Evolutionary conservation across 1,140 invertebrate genomes (phyloP), one percentile per base, ranked within the genome.

Genomic region (Drosophila arawakana): DNA sequence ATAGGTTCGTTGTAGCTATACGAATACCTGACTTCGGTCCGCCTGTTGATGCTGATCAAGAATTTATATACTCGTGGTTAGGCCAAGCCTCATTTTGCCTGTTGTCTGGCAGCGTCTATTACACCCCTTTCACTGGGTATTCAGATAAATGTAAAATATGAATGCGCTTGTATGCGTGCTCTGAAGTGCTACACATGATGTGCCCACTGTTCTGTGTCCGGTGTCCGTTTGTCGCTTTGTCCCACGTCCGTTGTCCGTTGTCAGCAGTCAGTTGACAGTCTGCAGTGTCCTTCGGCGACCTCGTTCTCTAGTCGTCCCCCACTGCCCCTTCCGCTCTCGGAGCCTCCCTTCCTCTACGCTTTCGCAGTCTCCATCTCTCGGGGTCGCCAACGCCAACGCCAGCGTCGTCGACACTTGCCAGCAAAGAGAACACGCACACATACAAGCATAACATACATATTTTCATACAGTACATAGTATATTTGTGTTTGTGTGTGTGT

Each of bases 141-240:
- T 4, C 25, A 30, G 25, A 30, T 30, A 30, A 11, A 50, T 61
- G 66, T 34, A 43, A 50, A 73, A 66, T 75, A 60, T 60, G 69
- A 47, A 44, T 74, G 73, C 15, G 65, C 18, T 34, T 83, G 76
- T 80, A 35, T 86, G 73, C 46, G 81, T 81, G 69, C 78, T 61
- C 74, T 90, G 55, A 89, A 89, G 85, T 81, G 84, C 74, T 81
- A 73, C 78, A 78, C 84, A 83, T 68, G 61, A 71, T 84, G 81
- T 66, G 76, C 71, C 61, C 50, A 44, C 30, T 65, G 78, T 66
- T 69, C 52, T 35, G 37, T 47, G 57, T 61, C 63, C 72, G 43
- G 55, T 62, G 58, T 63, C 59, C 55, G 60, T 52, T 30, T 30
- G 25, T 30, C 25, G 25, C 25, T 30, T 30, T 72, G 61, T 47